These are phyloP conservation scores for Ametastegia equiseti DNA, from an alignment of 2,888 invertebrate species.

Conservation along the genomic window DNA sequence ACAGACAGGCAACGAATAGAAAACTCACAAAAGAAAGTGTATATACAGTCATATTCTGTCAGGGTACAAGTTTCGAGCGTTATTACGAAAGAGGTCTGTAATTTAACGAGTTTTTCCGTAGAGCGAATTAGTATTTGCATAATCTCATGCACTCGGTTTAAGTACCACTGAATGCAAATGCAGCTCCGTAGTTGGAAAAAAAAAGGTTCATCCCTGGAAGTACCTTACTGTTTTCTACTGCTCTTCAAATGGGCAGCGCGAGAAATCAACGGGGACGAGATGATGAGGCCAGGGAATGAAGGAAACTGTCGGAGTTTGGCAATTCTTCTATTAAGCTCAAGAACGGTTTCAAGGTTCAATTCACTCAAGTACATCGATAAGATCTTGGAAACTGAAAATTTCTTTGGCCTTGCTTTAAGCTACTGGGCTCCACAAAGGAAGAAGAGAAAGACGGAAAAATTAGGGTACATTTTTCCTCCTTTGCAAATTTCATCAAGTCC, in stretches of 20 bases:
- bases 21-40: background rate
- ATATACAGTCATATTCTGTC: background rate
- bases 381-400: conserved; percentile 22
- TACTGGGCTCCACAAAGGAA: background rate
- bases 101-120: conserved; percentile 63
- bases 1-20: background rate
- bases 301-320: conserved; percentile 28
- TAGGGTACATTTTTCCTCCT: background rate
- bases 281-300: conserved; percentile 8
- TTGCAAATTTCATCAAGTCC: conserved; percentile 32
- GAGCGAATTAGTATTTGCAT: conserved; percentile 68
- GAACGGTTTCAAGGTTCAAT: conserved; percentile 32
- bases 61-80: conserved; percentile 53
- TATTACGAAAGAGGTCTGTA: conserved; percentile 59
- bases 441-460: conserved; percentile 5
- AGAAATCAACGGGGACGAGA: conserved; percentile 16
- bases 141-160: conserved; percentile 60
- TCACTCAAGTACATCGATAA: conserved; percentile 41
- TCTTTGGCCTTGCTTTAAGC: conserved; percentile 24
- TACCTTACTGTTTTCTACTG: conserved; percentile 27
- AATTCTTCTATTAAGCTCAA: conserved; percentile 27
- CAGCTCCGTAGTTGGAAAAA: conserved; percentile 54
- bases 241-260: conserved; percentile 11
- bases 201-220: conserved; percentile 35
- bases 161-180: conserved; percentile 62